Evolutionary conservation across 2,113 vertebrate species (phyloP), one percentile per base, ranked within the genome.

Genomic region (Blennius ocellaris): DNA sequence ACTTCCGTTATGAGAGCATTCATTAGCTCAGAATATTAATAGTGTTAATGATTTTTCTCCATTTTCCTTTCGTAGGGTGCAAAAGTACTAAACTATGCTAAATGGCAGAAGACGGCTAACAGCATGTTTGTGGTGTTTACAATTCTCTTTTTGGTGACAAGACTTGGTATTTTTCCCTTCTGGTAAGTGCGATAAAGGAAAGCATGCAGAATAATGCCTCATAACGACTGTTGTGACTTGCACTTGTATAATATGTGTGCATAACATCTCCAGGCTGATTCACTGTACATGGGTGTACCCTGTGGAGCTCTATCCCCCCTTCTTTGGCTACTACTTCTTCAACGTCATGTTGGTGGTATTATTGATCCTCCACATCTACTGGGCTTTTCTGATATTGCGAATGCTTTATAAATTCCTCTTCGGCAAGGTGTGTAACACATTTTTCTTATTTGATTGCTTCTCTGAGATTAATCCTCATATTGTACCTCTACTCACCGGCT

Each of bases 81-180:
- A 60, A 98, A 98, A 84, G 91, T 98, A 81, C 94, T 97, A 76
- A 95, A 96, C 85, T 98, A 98, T 0, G 96, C 95, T n/a, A 92
- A 49, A 58, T 96, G 95, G 95, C 89, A 91, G 45, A 78, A 80
- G 14, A 92, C 94, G 50, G 94, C 95, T 70, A 94, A 96, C 0
- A 1, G 1, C 14, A 87, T 97, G 41, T 98, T 97, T 87, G 55
- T 96, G 64, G 91, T 96, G 73, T 98, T 98, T 44, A 83, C 95
- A 0, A 0, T 87, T 0, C 1, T 87, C 0, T 98, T 97, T 79
- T 93, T 96, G 78, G 37, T 95, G 75, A 96, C 94, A 17, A 95
- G 97, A 73, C 88, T 98, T 21, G 62, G 97, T 56, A 84, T 97
- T 60, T 97, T 97, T 45, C 97, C 97, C 12, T 96, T 94, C 81